Conservation (phyloP, 2,888 invertebrate genomes). For the Ophion ellenae region DNA sequence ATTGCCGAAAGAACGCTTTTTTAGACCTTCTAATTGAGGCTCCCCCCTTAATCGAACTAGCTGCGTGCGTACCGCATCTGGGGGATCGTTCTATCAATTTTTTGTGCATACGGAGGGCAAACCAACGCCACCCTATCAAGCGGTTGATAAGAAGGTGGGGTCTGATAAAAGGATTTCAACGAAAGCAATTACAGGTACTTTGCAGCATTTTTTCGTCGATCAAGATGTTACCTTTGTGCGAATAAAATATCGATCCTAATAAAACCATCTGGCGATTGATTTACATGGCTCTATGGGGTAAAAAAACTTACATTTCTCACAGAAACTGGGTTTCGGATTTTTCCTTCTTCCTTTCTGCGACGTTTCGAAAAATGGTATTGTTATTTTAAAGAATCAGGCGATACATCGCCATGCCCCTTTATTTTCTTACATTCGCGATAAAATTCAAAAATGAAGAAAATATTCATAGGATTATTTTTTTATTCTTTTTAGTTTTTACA, state of each 20-base stretch:
- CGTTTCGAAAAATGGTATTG: slow-evolving; percentile 44
- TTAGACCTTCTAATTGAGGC: no score
- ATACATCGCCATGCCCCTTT: not conserved
- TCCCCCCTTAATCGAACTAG: no score
- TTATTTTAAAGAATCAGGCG: slow-evolving; percentile 22
- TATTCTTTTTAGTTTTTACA: slow-evolving; percentile 81
- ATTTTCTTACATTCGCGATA: not conserved
- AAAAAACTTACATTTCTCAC: slow-evolving; percentile 75
- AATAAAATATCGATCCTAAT: not conserved
- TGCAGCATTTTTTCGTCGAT: slow-evolving; percentile 22
- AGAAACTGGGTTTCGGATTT: slow-evolving; percentile 68
- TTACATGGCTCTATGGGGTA: not conserved
- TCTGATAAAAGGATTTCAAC: slow-evolving; percentile 10
- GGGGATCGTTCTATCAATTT: no score
- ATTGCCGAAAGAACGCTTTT: no score
- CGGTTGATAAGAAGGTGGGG: no score
- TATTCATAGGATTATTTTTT: not conserved
- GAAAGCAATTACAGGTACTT: slow-evolving; percentile 19
- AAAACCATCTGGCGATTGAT: slow-evolving; percentile 44
- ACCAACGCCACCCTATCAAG: no score
- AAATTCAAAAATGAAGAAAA: not conserved
- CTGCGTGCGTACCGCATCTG: no score
- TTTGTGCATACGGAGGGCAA: no score
- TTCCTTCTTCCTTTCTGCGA: slow-evolving; percentile 74
- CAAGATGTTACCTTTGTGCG: not conserved